phyloP scores from a whole-genome alignment of 2,797 vertebrate species.

The Avahi laniger region DNA sequence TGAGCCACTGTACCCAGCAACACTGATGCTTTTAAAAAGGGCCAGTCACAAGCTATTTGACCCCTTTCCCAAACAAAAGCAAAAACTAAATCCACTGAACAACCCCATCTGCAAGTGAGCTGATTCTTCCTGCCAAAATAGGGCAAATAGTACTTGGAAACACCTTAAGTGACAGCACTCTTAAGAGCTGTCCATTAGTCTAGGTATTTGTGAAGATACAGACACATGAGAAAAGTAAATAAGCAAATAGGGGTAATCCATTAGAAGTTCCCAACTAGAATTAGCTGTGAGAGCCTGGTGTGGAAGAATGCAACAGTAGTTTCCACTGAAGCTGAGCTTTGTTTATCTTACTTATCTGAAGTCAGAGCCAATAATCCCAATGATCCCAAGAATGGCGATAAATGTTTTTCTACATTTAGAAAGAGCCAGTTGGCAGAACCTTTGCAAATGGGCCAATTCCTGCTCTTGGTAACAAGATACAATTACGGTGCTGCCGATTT shows the following conservation, averaged over 20 bases:
- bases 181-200: not conserved
- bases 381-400: constrained; percentile 43
- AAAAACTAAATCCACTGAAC: not conserved
- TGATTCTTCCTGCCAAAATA: not conserved
- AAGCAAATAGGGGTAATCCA: not conserved
- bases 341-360: constrained; percentile 33
- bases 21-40: not conserved
- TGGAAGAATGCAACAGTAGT: not conserved
- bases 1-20: not conserved
- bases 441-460: not conserved
- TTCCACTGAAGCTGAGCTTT: not conserved
- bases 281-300: not conserved
- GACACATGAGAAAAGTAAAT: not conserved
- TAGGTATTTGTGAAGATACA: not conserved
- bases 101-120: not conserved
- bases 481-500: not conserved
- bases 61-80: not conserved
- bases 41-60: not conserved
- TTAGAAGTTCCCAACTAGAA: not conserved
- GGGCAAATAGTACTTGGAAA: not conserved
- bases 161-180: not conserved
- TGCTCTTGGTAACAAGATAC: not conserved
- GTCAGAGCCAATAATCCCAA: constrained; percentile 36
- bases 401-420: constrained; percentile 53
- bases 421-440: constrained; percentile 39